Base-by-base conservation (phyloP, 2,888 invertebrate genomes). In the Eupithecia subfuscata region DNA sequence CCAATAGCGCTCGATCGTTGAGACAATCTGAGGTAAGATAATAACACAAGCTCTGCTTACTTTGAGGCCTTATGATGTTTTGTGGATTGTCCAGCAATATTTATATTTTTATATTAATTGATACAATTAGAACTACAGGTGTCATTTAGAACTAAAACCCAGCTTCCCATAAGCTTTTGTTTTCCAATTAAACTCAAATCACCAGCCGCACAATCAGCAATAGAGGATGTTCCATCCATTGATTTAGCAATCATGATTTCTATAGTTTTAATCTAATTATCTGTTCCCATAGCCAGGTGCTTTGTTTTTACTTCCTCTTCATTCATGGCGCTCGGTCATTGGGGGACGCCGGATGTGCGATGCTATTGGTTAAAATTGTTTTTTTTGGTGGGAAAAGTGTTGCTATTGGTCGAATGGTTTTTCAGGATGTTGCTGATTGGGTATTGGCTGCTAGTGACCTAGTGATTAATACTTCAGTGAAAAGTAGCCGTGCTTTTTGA, bases 261-360 rank as follows among this genome's bases (percentile, higher is more conserved):
- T 79, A 82, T 80, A 82, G 81, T 81, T 85, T 84, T 93, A 92
- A 93, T 93, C 92, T 93, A 94, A 94, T 94, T 93, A 93, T 92
- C 92, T 91, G 90, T 93, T 94, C 94, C 92, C 93, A 94, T 92
- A 91, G 89, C 85, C 83, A 82, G 80, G 75, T 64, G 80, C 86
- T 86, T 86, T 84, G 83, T 85, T 75, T 37, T 80, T 78, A 85
- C 85, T 91, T 93, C 93, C 93, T 89, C 90, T 85, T 83, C 83
- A 90, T 90, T 90, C 89, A 91, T 80, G 82, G 82, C 70, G 75
- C 71, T 74, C 79, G 82, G 79, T 77, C 82, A 79, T 76, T 78
- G 77, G 65, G 30, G 71, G 79, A 73, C 75, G 52, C 43, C 75
- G 77, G 77, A 77, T 75, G 77, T 73, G 48, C 30, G 71, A 68